Evolutionary conservation across 2,113 vertebrate genomes (phyloP), one percentile per base, ranked within the genome.

Genomic region (Ptychochromis oligacanthus): DNA sequence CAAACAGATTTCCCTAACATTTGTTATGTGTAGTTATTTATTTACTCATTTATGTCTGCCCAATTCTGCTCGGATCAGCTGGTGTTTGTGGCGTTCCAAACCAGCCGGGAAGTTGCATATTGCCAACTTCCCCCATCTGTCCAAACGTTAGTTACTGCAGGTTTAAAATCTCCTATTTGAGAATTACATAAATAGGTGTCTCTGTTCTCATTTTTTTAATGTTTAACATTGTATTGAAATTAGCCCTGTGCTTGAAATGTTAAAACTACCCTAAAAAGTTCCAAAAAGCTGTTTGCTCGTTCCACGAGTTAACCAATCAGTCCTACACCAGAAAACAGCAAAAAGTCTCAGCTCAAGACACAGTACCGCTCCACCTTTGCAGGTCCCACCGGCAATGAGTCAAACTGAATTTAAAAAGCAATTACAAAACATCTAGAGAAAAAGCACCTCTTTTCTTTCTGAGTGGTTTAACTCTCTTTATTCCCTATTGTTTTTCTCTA

Each of bases 371-470:
- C 26, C 52, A 31, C 67, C 67, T 52, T 72, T 72, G 67, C 46
- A 54, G 43, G 67, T 72, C 82, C 79, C 82, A 83, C 20, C 58
- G 77, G 85, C 59, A 55, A 18, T 15, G 34, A 86, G 18, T 81
- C 36, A 75, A 87, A 88, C 59, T 76, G 55, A 87, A 84, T 89
- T 88, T 79, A 79, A 83, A 90, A 88, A 81, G 77, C 79, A 90
- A 91, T 87, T 88, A 80, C 72, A 80, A 84, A 64, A 77, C 84
- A 82, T 80, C 46, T 12, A 46, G 11, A 60, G 81, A 58, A 75
- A 75, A 72, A 85, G 28, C 61, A 77, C 49, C 56, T 54, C 17
- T 74, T 85, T 80, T 80, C 56, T 38, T 58, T 62, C 40, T 34
- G 65, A 80, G 54, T 58, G 46, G 58, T 52, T 65, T 2, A 2